Base-by-base conservation (phyloP, 2,797 vertebrate species). In the Sternarchorhynchus goeldii region DNA sequence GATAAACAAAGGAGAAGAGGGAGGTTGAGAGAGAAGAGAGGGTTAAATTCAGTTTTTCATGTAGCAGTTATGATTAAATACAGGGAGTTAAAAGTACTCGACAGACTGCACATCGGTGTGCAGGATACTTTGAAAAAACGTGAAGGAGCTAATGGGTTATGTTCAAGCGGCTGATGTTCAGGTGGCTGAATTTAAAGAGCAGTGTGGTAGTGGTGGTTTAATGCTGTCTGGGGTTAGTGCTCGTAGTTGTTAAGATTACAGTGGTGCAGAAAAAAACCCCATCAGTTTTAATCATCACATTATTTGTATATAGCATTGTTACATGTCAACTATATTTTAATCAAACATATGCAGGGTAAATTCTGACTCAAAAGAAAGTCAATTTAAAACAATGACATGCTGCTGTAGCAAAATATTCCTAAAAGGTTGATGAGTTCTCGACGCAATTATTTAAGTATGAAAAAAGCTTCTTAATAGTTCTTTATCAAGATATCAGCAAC, bases 1-100 rank as follows among this genome's bases (percentile, higher is more conserved):
- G 85, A 86, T 86, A 87, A 80, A 79, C 84, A 85, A 84, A 86
- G 62, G 87, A 87, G 21, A 36, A 85, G 75, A 85, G 73, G 75
- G 70, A 84, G 81, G 60, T 77, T 77, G 53, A 78, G 25, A 79
- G 79, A 85, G 67, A 84, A 72, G 56, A 79, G 50, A 78, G 50
- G 50, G 74, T 82, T 84, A 81, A 75, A 59, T 75, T 77, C 59
- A 77, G 78, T 36, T 79, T 73, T 62, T 50, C 1, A 32, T 65
- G 63, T 50, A 25, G 55, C 36, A 78, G 25, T 65, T 56, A 20
- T 32, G 57, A 53, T 39, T 56, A 80, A 77, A 59, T 53, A 60
- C 62, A 71, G 69, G 31, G 45, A 67, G n/a, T 41, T 41, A 41
- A 88, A 86, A 85, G 84, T 79, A 78, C 36, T 39, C 34, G 69